Conservation (phyloP, 2,113 vertebrate genomes). For the Psettodes erumei region DNA sequence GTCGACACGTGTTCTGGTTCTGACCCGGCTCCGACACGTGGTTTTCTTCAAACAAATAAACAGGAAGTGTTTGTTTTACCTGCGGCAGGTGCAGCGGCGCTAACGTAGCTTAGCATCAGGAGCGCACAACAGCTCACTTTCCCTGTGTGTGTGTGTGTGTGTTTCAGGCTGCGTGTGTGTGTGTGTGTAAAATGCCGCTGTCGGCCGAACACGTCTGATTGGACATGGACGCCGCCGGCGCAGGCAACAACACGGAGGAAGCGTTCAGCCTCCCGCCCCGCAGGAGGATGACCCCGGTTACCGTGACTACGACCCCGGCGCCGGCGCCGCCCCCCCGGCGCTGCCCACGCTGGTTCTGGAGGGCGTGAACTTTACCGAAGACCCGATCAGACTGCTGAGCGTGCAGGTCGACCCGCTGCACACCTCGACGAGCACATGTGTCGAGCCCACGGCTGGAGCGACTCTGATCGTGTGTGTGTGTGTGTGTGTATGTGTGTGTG, state of each 20-base stretch:
- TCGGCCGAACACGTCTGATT: conserved; percentile 31
- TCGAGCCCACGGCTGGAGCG: not conserved
- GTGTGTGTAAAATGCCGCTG: conserved; percentile 32
- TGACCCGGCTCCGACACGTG: too few relatives aligned
- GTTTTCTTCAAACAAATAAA: too few relatives aligned
- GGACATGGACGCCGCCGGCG: conserved; percentile 60
- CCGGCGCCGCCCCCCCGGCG: not conserved
- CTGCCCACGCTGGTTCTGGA: conserved; percentile 42
- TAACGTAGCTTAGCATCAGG: too few relatives aligned
- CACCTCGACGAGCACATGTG: too few relatives aligned
- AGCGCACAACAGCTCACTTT: too few relatives aligned
- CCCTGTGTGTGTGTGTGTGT: not conserved
- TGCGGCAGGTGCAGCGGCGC: too few relatives aligned
- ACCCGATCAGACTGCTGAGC: conserved; percentile 90
- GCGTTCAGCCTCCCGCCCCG: conserved; percentile 15
- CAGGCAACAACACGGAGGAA: conserved; percentile 60
- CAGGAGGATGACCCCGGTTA: conserved; percentile 16
- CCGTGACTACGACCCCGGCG: conserved; percentile 30
- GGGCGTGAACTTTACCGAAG: conserved; percentile 77
- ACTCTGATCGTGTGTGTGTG: too few relatives aligned
- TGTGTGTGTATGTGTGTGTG: not conserved
- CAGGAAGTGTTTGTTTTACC: too few relatives aligned
- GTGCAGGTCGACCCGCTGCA: conserved; percentile 83
- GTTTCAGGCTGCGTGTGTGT: conserved; percentile 24
- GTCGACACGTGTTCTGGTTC: too few relatives aligned